Conservation (phyloP, 2,797 vertebrate genomes). For the Zonotrichia albicollis region DNA sequence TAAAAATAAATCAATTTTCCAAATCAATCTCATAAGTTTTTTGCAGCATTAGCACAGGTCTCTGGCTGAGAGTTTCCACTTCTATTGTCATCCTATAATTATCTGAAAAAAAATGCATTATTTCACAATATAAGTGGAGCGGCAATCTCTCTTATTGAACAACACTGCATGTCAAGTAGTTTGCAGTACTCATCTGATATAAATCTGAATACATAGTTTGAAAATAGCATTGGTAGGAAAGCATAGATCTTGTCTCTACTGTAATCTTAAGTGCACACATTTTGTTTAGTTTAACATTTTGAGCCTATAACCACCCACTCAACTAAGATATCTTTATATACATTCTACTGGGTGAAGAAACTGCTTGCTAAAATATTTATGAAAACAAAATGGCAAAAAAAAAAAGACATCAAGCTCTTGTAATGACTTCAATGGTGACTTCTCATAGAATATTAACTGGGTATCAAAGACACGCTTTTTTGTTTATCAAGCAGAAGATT, state of each 20-base stretch:
- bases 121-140: background rate
- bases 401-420: background rate
- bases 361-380: background rate
- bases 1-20: constrained; percentile 3
- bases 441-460: background rate
- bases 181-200: background rate
- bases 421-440: background rate
- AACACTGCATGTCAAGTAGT: background rate
- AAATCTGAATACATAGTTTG: background rate
- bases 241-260: background rate
- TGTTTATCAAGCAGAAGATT: background rate
- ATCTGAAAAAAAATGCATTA: background rate
- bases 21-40: background rate
- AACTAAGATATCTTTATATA: background rate
- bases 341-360: background rate
- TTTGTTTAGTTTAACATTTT: background rate
- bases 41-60: background rate
- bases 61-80: background rate
- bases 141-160: background rate
- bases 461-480: background rate
- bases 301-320: background rate
- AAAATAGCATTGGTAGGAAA: background rate
- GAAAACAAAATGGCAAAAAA: fast-evolving
- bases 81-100: background rate
- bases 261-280: background rate